Evolutionary conservation across 2,888 invertebrate genomes (phyloP).

Genomic region (Polydesmus complanatus): DNA sequence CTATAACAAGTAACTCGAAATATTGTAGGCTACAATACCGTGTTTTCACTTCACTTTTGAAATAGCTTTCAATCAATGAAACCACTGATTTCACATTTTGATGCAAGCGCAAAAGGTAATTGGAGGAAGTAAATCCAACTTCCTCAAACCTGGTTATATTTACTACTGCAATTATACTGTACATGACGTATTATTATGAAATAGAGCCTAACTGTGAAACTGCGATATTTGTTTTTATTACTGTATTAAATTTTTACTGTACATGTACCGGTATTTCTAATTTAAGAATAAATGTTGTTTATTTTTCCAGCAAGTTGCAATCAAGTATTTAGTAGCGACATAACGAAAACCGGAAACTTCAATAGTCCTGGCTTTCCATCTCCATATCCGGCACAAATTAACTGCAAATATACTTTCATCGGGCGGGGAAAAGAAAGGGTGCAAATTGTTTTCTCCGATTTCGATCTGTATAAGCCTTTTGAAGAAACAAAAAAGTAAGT

Average conservation of each 20-base stretch:
- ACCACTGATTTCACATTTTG: too few species aligned
- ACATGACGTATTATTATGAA: too few species aligned
- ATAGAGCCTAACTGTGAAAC: too few species aligned
- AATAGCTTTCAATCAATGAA: too few species aligned
- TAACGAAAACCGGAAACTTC: slow-evolving; percentile 65
- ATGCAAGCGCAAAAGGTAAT: too few species aligned
- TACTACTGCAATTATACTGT: too few species aligned
- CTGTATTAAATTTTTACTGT: neutral
- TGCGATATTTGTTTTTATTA: neutral
- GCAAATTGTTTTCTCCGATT: slow-evolving; percentile 70
- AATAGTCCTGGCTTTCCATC: slow-evolving; percentile 68
- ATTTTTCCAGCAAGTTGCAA: slow-evolving; percentile 41
- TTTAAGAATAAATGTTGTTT: slow-evolving; percentile 5
- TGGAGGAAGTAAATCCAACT: too few species aligned
- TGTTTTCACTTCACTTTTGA: too few species aligned
- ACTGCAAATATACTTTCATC: slow-evolving; percentile 80
- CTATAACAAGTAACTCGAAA: too few species aligned
- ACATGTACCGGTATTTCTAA: neutral
- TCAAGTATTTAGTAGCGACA: slow-evolving; percentile 61
- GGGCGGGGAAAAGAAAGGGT: slow-evolving; percentile 72
- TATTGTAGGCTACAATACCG: too few species aligned
- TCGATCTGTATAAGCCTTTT: slow-evolving; percentile 54
- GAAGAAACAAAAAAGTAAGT: slow-evolving; percentile 21
- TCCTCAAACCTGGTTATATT: too few species aligned
- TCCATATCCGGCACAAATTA: slow-evolving; percentile 60